Evolutionary conservation across 2,888 invertebrate species (phyloP).

Genomic region (Tenthredo notha): DNA sequence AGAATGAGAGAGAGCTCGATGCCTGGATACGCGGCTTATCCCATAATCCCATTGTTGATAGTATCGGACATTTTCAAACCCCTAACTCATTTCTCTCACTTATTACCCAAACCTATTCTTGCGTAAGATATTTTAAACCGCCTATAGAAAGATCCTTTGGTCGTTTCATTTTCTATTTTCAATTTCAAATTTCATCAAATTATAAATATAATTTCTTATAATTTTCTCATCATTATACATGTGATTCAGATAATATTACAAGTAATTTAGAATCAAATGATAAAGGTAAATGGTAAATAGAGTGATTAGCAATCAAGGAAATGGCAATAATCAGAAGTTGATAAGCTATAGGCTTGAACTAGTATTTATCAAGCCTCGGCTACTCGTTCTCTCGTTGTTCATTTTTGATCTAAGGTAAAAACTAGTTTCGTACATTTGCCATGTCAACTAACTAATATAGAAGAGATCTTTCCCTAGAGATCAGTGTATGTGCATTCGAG

Average conservation of each 20-base stretch:
- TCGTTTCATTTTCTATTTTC: background rate
- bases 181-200: background rate
- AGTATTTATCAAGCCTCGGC: background rate
- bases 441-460: conserved; percentile 3
- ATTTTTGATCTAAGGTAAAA: background rate
- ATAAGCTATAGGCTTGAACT: background rate
- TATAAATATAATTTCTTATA: background rate
- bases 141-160: background rate
- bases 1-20: conserved; percentile 32
- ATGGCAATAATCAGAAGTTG: background rate
- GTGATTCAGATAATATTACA: background rate
- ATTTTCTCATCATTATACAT: background rate
- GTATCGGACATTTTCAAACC: conserved; percentile 45
- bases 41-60: conserved; percentile 51
- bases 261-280: background rate
- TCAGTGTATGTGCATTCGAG: background rate
- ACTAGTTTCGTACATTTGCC: background rate
- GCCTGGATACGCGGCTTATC: conserved; percentile 44
- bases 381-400: background rate
- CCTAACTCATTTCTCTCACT: conserved; percentile 20
- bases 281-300: background rate
- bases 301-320: background rate
- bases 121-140: background rate
- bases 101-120: background rate
- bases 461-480: background rate